Conservation (phyloP, 2,888 invertebrate species). For the Lymantria dispar region DNA sequence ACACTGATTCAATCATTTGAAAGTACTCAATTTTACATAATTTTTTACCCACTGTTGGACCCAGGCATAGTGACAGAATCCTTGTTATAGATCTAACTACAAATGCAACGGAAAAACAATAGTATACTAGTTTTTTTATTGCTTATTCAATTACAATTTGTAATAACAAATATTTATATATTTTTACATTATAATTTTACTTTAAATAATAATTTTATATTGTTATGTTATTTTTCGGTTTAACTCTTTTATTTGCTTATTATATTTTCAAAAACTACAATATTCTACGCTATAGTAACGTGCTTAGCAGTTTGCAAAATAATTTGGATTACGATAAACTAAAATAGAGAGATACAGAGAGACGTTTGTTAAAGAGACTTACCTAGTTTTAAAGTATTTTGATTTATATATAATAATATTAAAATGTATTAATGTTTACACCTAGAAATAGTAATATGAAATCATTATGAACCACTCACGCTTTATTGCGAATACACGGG, state of each 20-base stretch:
- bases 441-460: neutral
- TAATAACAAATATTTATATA: slow-evolving; percentile 2
- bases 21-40: too few relatives aligned
- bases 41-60: too few relatives aligned
- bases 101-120: neutral
- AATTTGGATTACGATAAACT: neutral
- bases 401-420: too few relatives aligned
- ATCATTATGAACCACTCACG: too few relatives aligned
- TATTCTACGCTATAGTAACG: slow-evolving; percentile 13
- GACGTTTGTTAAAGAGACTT: too few relatives aligned
- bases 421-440: neutral
- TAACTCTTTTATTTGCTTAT: slow-evolving; percentile 27
- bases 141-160: slow-evolving; percentile 6
- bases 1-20: too few relatives aligned
- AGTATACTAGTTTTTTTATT: neutral
- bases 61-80: too few relatives aligned
- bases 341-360: neutral
- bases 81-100: too few relatives aligned
- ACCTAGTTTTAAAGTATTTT: too few relatives aligned
- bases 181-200: slow-evolving; percentile 18
- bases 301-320: neutral
- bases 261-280: slow-evolving; percentile 28
- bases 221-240: slow-evolving; percentile 29
- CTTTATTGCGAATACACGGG: too few relatives aligned
- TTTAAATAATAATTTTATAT: slow-evolving; percentile 30